Evolutionary conservation across 2,888 invertebrate species (phyloP).

Genomic region (Prenolepis imparis): DNA sequence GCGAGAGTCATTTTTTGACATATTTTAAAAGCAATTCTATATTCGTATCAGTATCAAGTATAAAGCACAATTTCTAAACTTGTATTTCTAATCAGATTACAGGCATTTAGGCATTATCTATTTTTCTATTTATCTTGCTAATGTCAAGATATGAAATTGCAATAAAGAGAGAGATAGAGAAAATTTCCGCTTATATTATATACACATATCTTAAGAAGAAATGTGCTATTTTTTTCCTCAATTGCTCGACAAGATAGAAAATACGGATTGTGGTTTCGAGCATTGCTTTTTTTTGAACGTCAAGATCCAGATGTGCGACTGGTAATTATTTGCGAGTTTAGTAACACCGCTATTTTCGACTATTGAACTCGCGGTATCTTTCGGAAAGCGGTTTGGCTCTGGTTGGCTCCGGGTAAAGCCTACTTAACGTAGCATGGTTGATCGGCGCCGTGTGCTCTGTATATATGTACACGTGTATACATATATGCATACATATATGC

Average conservation of each 20-base stretch:
- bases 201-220: neutral
- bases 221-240: constrained; percentile 1
- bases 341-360: constrained; percentile 29
- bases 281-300: constrained; percentile 1
- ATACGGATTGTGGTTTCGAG: constrained; percentile 25
- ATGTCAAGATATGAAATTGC: neutral
- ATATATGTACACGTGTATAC: neutral
- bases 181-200: neutral
- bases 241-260: constrained; percentile 5
- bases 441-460: constrained; percentile 1
- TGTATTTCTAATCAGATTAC: neutral
- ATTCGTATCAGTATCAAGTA: neutral
- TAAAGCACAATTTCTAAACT: neutral
- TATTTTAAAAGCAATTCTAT: neutral
- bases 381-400: constrained; percentile 26
- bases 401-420: constrained; percentile 18
- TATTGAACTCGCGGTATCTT: constrained; percentile 45
- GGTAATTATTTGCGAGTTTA: constrained; percentile 37
- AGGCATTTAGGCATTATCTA: neutral
- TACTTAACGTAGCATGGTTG: constrained; percentile 48
- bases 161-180: neutral
- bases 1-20: neutral
- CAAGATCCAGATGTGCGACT: neutral
- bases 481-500: no score
- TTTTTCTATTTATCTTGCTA: neutral